Evolutionary conservation across 2,888 invertebrate genomes (phyloP), one percentile per base, ranked within the genome.

Genomic region (Carabus problematicus): DNA sequence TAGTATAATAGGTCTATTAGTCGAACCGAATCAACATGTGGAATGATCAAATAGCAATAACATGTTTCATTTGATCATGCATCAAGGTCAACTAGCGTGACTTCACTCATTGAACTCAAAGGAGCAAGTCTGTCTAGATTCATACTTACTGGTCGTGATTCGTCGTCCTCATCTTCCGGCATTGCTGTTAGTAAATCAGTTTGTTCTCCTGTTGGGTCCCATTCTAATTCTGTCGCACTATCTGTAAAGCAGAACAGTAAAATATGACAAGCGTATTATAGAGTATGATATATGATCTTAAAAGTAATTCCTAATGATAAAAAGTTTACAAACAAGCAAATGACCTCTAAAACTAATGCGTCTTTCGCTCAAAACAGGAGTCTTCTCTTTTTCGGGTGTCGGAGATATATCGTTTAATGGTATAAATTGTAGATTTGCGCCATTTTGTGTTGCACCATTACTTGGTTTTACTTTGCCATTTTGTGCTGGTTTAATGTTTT

Each of bases 271-370:
- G 49, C 0, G 1, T 9, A 11, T 70, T 67, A 12, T 64, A 58
- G 0, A 9, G 0, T 47, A n/a, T 19, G n/a, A n/a, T n/a, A n/a
- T n/a, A n/a, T n/a, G n/a, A n/a, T n/a, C n/a, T n/a, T n/a, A n/a
- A n/a, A n/a, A n/a, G n/a, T n/a, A n/a, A n/a, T n/a, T n/a, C n/a
- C n/a, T n/a, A n/a, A n/a, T n/a, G n/a, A n/a, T n/a, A n/a, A n/a
- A n/a, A n/a, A n/a, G n/a, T n/a, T n/a, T n/a, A n/a, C n/a, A 29
- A 6, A 29, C 6, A 29, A 29, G 29, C 29, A 29, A 29, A 29
- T 29, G 81, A 86, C 88, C 88, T 85, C 85, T 85, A 76, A 88
- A 88, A 73, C 87, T 82, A 58, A 87, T 80, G 16, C 87, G 83
- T 71, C 76, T 80, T 52, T 84, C 85, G 72, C 55, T 62, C 39